Evolutionary conservation across 2,113 vertebrate species (phyloP).

Genomic region (Anoplopoma fimbria): DNA sequence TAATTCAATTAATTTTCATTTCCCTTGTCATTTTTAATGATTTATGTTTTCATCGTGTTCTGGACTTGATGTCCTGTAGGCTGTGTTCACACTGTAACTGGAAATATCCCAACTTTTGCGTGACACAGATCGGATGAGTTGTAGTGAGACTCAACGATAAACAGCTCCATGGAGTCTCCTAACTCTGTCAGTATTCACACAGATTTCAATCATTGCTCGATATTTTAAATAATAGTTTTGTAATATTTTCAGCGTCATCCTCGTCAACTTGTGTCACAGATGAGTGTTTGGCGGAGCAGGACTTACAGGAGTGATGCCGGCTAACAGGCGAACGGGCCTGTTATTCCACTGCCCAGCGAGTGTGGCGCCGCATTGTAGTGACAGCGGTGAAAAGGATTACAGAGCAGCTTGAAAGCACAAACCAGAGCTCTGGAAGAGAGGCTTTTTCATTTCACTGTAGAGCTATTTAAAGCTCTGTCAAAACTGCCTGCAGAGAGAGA

Average conservation of each 20-base stretch:
- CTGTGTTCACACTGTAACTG: slow-evolving; percentile 2
- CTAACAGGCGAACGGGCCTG: neutral
- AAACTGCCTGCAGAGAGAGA: slow-evolving; percentile 29
- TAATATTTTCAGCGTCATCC: slow-evolving; percentile 21
- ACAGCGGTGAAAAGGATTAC: slow-evolving; percentile 56
- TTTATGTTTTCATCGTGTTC: neutral
- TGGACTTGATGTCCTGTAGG: neutral
- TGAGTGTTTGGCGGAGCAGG: slow-evolving; percentile 19
- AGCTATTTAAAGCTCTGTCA: slow-evolving; percentile 62
- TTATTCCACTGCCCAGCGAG: slow-evolving; percentile 39
- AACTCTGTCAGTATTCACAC: neutral
- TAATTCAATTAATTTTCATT: neutral
- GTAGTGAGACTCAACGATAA: neutral
- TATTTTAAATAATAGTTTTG: slow-evolving; percentile 2
- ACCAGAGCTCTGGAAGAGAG: slow-evolving; percentile 41
- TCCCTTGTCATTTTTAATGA: neutral
- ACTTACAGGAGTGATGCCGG: slow-evolving; percentile 23
- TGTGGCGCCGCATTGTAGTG: slow-evolving; percentile 41
- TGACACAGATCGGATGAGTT: neutral
- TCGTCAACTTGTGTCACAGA: slow-evolving; percentile 31
- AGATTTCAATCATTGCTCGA: neutral
- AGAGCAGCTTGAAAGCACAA: slow-evolving; percentile 51
- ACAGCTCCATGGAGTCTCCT: neutral
- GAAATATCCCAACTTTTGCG: neutral
- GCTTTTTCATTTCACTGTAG: slow-evolving; percentile 46